phyloP scores from a whole-genome alignment of 2,797 vertebrate species.

The Spinus pinus region DNA sequence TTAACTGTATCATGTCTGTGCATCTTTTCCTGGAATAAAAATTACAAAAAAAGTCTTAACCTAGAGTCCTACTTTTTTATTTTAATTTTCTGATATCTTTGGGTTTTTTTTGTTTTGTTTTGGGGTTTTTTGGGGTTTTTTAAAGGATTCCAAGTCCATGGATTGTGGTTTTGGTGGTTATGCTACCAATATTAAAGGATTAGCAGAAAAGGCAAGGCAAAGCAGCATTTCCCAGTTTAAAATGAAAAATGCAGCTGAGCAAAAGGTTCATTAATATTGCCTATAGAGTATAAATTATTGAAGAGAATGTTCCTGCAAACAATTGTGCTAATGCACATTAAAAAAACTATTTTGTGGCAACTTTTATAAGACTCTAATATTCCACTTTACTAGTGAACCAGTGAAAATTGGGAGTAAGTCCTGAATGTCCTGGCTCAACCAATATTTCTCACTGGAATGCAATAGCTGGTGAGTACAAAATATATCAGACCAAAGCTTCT shows the following conservation, averaged over 20 bases:
- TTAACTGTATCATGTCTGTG: neutral
- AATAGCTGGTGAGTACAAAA: neutral
- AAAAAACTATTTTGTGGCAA: neutral
- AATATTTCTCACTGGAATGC: accelerated
- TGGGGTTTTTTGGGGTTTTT: neutral
- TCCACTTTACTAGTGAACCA: neutral
- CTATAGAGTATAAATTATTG: neutral
- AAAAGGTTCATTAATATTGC: neutral
- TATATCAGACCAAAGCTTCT: neutral
- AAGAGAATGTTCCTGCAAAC: neutral
- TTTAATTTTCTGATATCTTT: accelerated
- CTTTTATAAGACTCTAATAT: neutral
- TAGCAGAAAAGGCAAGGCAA: neutral
- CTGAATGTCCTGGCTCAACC: neutral
- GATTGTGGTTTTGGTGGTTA: neutral
- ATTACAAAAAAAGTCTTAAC: no score
- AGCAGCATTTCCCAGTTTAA: neutral
- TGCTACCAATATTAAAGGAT: neutral
- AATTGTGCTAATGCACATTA: neutral
- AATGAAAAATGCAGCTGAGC: neutral
- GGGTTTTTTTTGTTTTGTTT: no score
- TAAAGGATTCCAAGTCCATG: neutral
- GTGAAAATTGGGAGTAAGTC: neutral
- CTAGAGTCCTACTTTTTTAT: neutral
- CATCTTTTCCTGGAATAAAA: neutral